These are phyloP conservation scores for Macrosiphum euphorbiae DNA, from an alignment of 2,888 invertebrate species.

Conservation along the genomic window DNA sequence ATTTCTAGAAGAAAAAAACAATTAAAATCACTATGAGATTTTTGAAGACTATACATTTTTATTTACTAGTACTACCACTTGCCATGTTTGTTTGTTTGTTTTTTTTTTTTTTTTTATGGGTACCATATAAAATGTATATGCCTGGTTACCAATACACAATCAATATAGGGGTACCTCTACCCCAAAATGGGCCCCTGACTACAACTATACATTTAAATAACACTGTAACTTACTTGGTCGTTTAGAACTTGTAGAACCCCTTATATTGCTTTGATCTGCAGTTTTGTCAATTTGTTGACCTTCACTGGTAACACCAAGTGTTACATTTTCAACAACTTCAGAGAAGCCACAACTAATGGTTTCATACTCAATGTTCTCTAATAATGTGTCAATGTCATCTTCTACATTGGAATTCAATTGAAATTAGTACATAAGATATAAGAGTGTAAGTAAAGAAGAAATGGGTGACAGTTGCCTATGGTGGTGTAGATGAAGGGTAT, in stretches of 20 bases:
- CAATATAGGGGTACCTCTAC: too few relatives aligned
- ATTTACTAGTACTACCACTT: too few relatives aligned
- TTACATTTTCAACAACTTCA: not conserved
- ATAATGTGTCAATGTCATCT: too few relatives aligned
- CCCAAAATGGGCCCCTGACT: too few relatives aligned
- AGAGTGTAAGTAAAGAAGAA: not conserved
- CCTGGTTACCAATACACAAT: too few relatives aligned
- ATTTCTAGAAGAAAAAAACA: not conserved
- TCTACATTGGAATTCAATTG: too few relatives aligned
- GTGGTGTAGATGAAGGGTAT: not conserved
- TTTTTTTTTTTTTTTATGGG: too few relatives aligned
- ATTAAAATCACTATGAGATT: not conserved
- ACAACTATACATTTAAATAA: not conserved
- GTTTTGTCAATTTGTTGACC: not conserved
- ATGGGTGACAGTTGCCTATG: not conserved
- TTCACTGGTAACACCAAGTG: not conserved
- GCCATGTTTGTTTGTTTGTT: too few relatives aligned
- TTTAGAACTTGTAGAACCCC: not conserved
- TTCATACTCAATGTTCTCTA: not conserved
- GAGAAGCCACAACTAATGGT: not conserved
- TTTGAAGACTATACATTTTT: not conserved
- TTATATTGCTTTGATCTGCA: not conserved
- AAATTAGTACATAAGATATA: not conserved
- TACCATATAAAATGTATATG: too few relatives aligned
- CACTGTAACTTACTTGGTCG: not conserved